A percentile compares a stretch with the other conserved stretches of the same genome.
Evolutionary conservation across 2,888 invertebrate species (phyloP).

Genomic region (Augochlorella aurata): DNA sequence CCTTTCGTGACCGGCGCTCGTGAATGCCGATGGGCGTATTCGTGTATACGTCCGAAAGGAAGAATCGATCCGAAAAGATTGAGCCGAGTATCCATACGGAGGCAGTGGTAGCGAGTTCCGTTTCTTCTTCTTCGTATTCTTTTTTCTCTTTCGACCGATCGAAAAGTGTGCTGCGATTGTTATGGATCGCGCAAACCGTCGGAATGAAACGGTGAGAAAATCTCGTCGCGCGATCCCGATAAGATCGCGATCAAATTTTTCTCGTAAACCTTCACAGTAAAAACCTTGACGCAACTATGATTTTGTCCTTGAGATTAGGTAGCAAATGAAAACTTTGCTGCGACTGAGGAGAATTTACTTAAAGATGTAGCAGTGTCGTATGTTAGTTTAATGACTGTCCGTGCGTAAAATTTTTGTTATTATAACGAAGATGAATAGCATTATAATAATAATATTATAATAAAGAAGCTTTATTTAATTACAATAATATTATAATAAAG

Average conservation of each 20-base stretch:
- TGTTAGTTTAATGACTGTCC: too few species aligned
- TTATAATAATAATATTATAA: too few species aligned
- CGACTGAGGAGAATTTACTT: too few species aligned
- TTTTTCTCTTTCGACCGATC: constrained; percentile 62
- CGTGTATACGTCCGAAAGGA: constrained; percentile 69
- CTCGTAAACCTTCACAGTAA: not conserved
- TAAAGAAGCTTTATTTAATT: too few species aligned
- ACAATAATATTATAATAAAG: too few species aligned
- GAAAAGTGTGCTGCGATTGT: constrained; percentile 46
- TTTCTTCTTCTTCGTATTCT: constrained; percentile 52
- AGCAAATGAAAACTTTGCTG: too few species aligned
- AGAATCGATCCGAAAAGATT: constrained; percentile 70
- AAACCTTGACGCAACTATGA: not conserved
- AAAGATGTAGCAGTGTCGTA: too few species aligned
- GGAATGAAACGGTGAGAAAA: constrained; percentile 27
- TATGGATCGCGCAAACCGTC: constrained; percentile 44
- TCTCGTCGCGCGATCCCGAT: not conserved
- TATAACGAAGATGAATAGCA: too few species aligned
- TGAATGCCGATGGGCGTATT: constrained; percentile 77
- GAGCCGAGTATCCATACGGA: constrained; percentile 59
- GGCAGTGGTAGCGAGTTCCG: constrained; percentile 65
- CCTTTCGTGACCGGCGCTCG: constrained; percentile 77
- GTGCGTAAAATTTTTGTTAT: too few species aligned
- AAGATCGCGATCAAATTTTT: not conserved
- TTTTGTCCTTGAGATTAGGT: not conserved